phyloP scores from a whole-genome alignment of 2,797 vertebrate species.

The Petrocephalus schoutedeni region DNA sequence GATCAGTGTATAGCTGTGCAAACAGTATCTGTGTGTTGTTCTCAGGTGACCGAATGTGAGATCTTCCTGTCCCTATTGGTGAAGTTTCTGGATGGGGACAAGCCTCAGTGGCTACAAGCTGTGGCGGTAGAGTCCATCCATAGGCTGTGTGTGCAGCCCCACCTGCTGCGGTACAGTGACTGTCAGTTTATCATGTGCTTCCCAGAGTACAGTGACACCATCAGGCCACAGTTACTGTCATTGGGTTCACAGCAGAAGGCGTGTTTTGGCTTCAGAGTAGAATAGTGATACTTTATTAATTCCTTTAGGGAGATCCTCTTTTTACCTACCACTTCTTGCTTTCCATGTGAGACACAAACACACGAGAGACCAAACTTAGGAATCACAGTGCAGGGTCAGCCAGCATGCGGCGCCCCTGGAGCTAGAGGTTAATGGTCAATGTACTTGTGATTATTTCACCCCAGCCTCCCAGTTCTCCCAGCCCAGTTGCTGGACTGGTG shows the following conservation, averaged over 20 bases:
- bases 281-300: background rate
- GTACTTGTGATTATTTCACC: background rate
- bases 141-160: constrained; percentile 91
- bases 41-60: constrained; percentile 96
- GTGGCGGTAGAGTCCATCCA: constrained; percentile 97
- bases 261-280: background rate
- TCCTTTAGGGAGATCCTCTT: background rate
- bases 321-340: background rate
- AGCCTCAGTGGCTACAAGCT: constrained; percentile 95
- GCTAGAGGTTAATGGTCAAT: background rate
- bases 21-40: background rate
- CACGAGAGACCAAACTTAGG: background rate
- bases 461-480: background rate
- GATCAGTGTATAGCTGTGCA: background rate
- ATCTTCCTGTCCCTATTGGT: constrained; percentile 96
- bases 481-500: background rate
- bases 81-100: constrained; percentile 97
- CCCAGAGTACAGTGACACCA: background rate
- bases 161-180: constrained; percentile 76
- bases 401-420: too few species aligned
- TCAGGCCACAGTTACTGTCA: background rate
- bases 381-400: too few species aligned
- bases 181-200: background rate
- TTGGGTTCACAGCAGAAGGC: background rate
- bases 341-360: background rate